A percentile compares a stretch with the other conserved stretches of the same genome.
phyloP scores from a whole-genome alignment of 2,797 vertebrate genomes.

The Erpetoichthys calabaricus region DNA sequence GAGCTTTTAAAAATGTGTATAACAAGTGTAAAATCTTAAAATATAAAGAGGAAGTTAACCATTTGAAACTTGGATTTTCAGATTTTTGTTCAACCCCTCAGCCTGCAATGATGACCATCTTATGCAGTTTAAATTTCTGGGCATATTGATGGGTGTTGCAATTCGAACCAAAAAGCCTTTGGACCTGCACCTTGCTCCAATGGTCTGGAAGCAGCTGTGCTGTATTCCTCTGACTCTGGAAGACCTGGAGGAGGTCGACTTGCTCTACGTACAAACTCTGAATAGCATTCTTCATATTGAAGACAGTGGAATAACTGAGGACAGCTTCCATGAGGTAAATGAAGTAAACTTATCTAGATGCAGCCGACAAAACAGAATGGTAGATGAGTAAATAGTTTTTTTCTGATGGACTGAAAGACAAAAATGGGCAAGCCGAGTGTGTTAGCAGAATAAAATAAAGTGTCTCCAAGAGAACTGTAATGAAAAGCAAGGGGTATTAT shows the following conservation, averaged over 20 bases:
- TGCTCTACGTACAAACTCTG: conserved; percentile 69
- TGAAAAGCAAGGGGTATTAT: too few species aligned
- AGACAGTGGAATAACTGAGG: conserved; percentile 71
- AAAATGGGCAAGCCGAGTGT: not conserved
- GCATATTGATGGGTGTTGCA: conserved; percentile 69
- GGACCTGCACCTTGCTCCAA: conserved; percentile 63
- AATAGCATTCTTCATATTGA: conserved; percentile 80
- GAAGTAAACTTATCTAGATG: too few species aligned
- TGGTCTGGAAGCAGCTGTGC: conserved; percentile 72
- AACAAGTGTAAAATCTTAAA: too few species aligned
- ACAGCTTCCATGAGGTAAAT: conserved; percentile 65
- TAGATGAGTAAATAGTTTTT: not conserved
- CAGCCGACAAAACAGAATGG: not conserved
- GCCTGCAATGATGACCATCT: conserved; percentile 61
- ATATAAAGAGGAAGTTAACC: too few species aligned
- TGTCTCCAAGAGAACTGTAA: too few species aligned
- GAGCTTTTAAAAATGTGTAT: too few species aligned
- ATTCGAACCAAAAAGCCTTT: conserved; percentile 70
- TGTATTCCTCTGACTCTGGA: conserved; percentile 62
- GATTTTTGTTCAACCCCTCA: conserved; percentile 67
- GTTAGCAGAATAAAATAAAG: not conserved
- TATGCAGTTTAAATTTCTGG: conserved; percentile 68
- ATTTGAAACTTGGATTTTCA: conserved; percentile 19
- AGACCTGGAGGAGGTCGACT: conserved; percentile 67
- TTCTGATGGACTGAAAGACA: not conserved